Evolutionary conservation across 2,888 invertebrate species (phyloP).

Genomic region (Frankliniella fusca): DNA sequence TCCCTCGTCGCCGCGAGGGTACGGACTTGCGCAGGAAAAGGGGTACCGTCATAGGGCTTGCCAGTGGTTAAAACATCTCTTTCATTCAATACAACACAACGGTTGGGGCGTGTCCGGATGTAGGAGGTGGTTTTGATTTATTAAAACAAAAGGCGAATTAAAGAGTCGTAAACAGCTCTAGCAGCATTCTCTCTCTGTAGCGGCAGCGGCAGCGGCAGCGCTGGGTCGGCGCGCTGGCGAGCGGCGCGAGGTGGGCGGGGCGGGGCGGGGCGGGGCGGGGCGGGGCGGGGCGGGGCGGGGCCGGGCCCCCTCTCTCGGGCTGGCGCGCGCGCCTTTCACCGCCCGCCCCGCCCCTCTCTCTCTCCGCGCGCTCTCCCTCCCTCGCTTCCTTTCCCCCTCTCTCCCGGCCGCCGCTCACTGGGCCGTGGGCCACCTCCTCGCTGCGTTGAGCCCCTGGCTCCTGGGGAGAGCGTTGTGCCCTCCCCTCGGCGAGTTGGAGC

Average conservation of each 20-base stretch:
- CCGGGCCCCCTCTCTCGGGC: background rate
- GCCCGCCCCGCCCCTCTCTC: background rate
- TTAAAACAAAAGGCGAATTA: no score
- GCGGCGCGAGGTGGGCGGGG: background rate
- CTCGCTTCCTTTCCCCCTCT: background rate
- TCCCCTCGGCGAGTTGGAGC: conserved; percentile 5
- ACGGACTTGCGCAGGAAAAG: no score
- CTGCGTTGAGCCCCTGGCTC: background rate
- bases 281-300: background rate
- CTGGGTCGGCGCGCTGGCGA: background rate
- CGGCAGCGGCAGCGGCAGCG: no score
- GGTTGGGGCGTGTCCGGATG: no score
- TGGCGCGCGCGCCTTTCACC: background rate
- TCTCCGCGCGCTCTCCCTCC: background rate
- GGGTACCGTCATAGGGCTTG: no score
- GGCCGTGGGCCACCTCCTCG: background rate
- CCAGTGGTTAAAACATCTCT: no score
- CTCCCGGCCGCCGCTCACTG: background rate
- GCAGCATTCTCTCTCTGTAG: no score
- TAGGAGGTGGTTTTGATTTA: no score
- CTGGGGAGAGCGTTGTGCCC: conserved; percentile 21
- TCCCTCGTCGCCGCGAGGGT: no score
- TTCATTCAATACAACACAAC: no score
- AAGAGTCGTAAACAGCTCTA: no score
- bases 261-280: background rate